Percentiles rank a stretch among this genome's conserved stretches.
Conservation (phyloP, 2,888 invertebrate species). For the Phorcus lineatus region DNA sequence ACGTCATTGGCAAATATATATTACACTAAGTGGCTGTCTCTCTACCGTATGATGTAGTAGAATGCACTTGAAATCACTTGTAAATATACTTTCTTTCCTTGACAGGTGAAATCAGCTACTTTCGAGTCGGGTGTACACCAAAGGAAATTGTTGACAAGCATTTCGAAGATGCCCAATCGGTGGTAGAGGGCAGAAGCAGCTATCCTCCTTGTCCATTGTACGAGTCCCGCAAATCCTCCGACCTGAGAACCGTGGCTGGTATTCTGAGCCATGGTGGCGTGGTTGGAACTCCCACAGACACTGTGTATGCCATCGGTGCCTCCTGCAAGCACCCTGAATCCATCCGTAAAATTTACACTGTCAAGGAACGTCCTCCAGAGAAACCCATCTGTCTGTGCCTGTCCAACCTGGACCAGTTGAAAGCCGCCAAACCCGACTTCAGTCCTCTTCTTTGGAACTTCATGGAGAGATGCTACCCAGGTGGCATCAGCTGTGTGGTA, state of each 20-base stretch:
- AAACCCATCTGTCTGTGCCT: slow-evolving; percentile 61
- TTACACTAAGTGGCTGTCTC: not conserved
- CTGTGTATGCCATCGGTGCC: slow-evolving; percentile 58
- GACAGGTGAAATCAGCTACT: slow-evolving; percentile 18
- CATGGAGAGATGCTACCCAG: slow-evolving; percentile 56
- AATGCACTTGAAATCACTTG: not conserved
- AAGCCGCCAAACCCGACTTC: slow-evolving; percentile 47
- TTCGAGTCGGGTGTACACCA: slow-evolving; percentile 22
- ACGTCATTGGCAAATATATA: not conserved
- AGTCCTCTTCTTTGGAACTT: slow-evolving; percentile 54
- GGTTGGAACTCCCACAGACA: slow-evolving; percentile 59
- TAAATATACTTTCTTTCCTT: not conserved
- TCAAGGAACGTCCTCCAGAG: slow-evolving; percentile 57
- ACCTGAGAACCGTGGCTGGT: slow-evolving; percentile 41
- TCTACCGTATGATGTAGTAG: too few relatives aligned
- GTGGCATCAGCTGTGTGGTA: slow-evolving; percentile 58
- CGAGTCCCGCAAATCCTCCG: slow-evolving; percentile 48
- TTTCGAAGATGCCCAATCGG: slow-evolving; percentile 15
- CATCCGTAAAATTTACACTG: slow-evolving; percentile 51
- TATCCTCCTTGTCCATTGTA: slow-evolving; percentile 46
- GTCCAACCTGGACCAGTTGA: slow-evolving; percentile 54
- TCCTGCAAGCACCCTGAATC: slow-evolving; percentile 55
- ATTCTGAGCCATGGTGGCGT: slow-evolving; percentile 52
- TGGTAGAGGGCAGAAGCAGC: not conserved
- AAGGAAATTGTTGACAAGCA: slow-evolving; percentile 9